phyloP scores from a whole-genome alignment of 2,797 vertebrate genomes.

The Geotrypetes seraphini region DNA sequence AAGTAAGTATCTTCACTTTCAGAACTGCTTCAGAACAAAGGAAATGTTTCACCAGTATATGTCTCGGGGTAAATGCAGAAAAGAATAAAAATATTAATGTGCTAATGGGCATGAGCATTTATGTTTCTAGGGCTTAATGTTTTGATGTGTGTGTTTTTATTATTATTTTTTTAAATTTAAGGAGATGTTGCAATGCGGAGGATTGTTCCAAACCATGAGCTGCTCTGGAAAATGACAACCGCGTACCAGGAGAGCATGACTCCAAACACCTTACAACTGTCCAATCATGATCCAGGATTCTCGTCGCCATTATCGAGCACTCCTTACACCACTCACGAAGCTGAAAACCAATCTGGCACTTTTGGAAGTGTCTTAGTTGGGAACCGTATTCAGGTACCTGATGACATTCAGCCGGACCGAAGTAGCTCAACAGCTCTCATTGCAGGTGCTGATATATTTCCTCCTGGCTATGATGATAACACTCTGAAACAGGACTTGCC shows the following conservation, averaged over 20 bases:
- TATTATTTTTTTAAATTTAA: constrained; percentile 37
- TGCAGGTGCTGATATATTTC: constrained; percentile 49
- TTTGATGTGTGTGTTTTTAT: too few species aligned
- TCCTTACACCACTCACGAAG: constrained; percentile 46
- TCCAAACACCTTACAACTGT: constrained; percentile 35
- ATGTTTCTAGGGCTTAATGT: too few species aligned
- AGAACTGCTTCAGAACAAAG: too few species aligned
- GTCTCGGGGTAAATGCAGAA: too few species aligned
- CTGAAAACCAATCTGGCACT: constrained; percentile 71
- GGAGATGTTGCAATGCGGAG: constrained; percentile 73
- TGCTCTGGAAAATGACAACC: constrained; percentile 78
- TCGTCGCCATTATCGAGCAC: not conserved
- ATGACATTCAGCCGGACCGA: constrained; percentile 47
- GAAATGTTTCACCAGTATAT: too few species aligned
- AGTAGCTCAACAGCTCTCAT: constrained; percentile 37
- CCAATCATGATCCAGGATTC: constrained; percentile 14
- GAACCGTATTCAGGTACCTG: constrained; percentile 90
- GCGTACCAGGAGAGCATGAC: constrained; percentile 72
- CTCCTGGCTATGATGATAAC: constrained; percentile 60
- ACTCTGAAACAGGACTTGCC: constrained; percentile 85
- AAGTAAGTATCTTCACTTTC: too few species aligned
- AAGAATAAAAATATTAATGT: too few species aligned
- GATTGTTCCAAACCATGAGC: constrained; percentile 75
- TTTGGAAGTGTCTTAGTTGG: constrained; percentile 90
- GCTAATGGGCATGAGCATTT: too few species aligned